Conservation (phyloP, 1,140 invertebrate species). For the Rhizoglyphus robini region DNA sequence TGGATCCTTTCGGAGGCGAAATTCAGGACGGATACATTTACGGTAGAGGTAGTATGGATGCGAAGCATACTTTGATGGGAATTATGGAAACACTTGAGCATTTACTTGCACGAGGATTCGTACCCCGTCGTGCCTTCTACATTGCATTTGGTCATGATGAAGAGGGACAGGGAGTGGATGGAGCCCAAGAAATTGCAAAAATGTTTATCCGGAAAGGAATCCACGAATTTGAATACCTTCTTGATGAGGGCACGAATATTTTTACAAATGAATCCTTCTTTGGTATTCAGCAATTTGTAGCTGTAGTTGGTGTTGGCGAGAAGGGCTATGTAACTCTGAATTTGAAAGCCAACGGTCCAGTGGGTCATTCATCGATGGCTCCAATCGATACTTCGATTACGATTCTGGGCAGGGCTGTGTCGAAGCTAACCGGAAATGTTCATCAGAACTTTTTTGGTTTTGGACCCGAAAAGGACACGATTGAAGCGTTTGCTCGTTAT, state of each 20-base stretch:
- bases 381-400: constrained; percentile 38
- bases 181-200: constrained; percentile 35
- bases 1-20: constrained; percentile 40
- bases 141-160: constrained; percentile 48
- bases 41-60: constrained; percentile 43
- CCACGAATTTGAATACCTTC: constrained; percentile 39
- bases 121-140: constrained; percentile 37
- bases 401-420: constrained; percentile 39
- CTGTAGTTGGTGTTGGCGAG: constrained; percentile 20
- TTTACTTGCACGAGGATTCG: constrained; percentile 33
- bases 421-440: constrained; percentile 36
- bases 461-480: constrained; percentile 38
- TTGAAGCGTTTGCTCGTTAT: constrained; percentile 34
- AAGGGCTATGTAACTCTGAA: constrained; percentile 40
- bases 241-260: constrained; percentile 43
- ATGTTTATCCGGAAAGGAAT: constrained; percentile 31
- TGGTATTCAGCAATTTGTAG: background rate
- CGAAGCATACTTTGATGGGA: constrained; percentile 41
- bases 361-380: constrained; percentile 44
- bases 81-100: constrained; percentile 43
- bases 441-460: constrained; percentile 40
- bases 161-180: constrained; percentile 40
- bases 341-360: constrained; percentile 33
- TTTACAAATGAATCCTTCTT: constrained; percentile 29
- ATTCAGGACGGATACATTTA: constrained; percentile 40